These are phyloP conservation scores for Sebastes nivosus DNA, from an alignment of 2,797 vertebrate species.

Conservation along the genomic window DNA sequence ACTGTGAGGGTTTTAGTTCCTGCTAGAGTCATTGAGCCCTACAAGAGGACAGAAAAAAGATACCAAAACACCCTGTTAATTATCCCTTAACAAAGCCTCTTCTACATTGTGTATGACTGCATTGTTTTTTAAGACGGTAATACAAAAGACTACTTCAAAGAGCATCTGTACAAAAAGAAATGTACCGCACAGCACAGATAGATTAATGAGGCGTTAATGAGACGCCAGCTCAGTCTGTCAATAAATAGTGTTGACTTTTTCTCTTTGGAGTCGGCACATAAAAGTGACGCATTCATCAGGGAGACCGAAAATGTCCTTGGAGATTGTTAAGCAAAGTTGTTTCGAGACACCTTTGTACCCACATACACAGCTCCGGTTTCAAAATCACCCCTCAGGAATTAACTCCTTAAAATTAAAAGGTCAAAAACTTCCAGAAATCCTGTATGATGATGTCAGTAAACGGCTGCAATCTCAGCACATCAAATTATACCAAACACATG, in stretches of 20 bases:
- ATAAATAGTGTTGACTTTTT: conserved; percentile 33
- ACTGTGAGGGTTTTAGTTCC: not conserved
- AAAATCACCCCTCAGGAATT: not conserved
- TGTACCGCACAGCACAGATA: not conserved
- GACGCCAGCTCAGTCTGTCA: conserved; percentile 12
- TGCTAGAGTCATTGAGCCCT: not conserved
- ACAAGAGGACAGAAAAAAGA: not conserved
- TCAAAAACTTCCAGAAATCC: not conserved
- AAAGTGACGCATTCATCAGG: conserved; percentile 12
- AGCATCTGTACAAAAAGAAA: conserved; percentile 2
- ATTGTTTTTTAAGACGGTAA: not conserved
- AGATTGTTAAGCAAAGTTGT: not conserved
- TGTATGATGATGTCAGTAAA: not conserved
- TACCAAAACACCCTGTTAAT: not conserved
- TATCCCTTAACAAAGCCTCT: not conserved
- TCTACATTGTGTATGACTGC: not conserved
- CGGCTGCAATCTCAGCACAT: not conserved
- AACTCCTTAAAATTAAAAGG: not conserved
- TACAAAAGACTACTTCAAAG: not conserved
- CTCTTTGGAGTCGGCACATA: not conserved
- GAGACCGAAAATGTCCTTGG: not conserved
- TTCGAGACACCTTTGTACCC: conserved; percentile 5
- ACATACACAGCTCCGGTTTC: conserved; percentile 1
- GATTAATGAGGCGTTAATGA: conserved; percentile 4
- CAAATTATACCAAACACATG: not conserved